Conservation (phyloP, 1,140 invertebrate species). For the Pseudachorutes palmiensis region DNA sequence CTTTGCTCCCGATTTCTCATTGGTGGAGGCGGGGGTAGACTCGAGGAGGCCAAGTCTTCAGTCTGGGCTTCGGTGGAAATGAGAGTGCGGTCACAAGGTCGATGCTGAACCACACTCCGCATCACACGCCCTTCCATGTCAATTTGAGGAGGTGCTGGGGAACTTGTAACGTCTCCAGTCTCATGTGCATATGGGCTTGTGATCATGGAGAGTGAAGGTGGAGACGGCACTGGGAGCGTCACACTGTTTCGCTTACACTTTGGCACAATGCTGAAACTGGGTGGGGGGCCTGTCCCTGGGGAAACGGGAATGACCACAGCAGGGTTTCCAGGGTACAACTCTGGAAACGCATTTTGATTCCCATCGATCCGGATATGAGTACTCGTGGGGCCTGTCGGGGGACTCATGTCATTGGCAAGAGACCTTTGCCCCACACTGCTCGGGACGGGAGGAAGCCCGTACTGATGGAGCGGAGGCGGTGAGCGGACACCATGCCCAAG, state of each 20-base stretch:
- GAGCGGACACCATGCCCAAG: too few relatives aligned
- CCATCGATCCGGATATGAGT: background rate
- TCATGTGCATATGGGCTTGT: background rate
- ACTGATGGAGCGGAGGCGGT: background rate
- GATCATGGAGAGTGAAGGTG: background rate
- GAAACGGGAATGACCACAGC: background rate
- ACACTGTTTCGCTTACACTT: conserved; percentile 20
- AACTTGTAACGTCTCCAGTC: background rate
- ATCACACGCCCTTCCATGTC: too few relatives aligned
- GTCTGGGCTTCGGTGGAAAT: conserved; percentile 43
- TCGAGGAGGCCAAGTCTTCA: conserved; percentile 39
- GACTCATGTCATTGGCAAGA: background rate
- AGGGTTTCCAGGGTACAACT: background rate
- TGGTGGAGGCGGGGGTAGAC: conserved; percentile 20
- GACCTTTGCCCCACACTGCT: background rate
- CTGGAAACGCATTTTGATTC: background rate
- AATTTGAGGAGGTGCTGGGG: too few relatives aligned
- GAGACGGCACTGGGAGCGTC: conserved; percentile 21
- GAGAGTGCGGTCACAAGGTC: conserved; percentile 26
- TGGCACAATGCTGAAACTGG: conserved; percentile 14
- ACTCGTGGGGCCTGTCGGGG: background rate
- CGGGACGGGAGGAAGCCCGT: background rate
- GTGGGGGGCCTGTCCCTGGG: background rate
- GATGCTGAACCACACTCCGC: background rate
- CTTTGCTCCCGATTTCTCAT: conserved; percentile 37